Percentiles rank a stretch among this genome's conserved stretches.
phyloP scores from a whole-genome alignment of 2,888 invertebrate genomes.

The Ornithoptera alexandrae region DNA sequence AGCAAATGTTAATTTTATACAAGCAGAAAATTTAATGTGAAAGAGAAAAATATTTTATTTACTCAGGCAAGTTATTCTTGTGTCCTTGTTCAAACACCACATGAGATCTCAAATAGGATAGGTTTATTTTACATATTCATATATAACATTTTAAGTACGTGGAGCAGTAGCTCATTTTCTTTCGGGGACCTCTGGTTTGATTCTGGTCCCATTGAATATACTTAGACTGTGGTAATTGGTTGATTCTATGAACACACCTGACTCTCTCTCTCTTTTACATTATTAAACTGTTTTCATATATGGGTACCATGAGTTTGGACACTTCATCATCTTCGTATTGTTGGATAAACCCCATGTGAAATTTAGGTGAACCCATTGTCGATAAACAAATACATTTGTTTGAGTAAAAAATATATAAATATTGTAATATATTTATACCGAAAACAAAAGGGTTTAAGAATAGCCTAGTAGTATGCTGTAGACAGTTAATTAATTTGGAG shows the following conservation, averaged over 20 bases:
- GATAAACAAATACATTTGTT: background rate
- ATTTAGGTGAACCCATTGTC: no score
- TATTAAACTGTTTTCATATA: no score
- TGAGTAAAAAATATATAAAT: background rate
- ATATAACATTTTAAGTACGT: no score
- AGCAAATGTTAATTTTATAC: background rate
- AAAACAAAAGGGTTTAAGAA: background rate
- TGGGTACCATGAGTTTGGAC: no score
- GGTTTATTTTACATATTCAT: background rate
- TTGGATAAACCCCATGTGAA: no score
- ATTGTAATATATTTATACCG: background rate
- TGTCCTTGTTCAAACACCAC: background rate
- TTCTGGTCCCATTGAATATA: no score
- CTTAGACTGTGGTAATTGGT: no score
- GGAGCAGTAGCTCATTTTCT: no score
- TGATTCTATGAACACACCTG: no score
- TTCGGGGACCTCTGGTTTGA: no score
- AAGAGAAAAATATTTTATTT: background rate
- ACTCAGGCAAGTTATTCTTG: background rate
- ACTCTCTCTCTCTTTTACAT: no score
- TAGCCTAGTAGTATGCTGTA: constrained; percentile 8
- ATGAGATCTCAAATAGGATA: background rate
- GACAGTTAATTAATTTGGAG: constrained; percentile 24
- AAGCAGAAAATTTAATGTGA: background rate
- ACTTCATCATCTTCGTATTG: no score